Evolutionary conservation across 2,888 invertebrate genomes (phyloP), one percentile per base, ranked within the genome.

Genomic region (Sminthurinus aureus): DNA sequence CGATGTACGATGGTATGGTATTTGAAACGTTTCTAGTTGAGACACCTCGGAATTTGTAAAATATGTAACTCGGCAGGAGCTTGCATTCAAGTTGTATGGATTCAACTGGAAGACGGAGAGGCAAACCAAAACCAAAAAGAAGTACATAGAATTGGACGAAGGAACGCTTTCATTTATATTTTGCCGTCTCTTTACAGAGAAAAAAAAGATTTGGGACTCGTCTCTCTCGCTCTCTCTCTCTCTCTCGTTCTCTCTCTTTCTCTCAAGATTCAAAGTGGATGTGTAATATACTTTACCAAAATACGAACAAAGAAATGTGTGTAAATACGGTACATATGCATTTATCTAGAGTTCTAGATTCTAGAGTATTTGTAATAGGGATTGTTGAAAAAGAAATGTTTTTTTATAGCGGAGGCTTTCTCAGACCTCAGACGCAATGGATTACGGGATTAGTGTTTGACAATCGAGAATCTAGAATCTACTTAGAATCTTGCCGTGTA

Each of bases 131-230:
- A 38, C 1, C 38, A 38, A 4, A 38, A 4, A 38, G 38, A 1
- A 38, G 38, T 38, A 38, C 38, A 38, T 38, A 38, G 38, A 38
- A 38, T 1, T 38, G 38, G 38, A 38, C 1, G 38, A 38, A 38
- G 38, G 38, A 67, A 79, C 79, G 69, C 69, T 79, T 79, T 79
- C 71, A 78, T 78, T 78, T 78, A 78, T 78, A 78, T 78, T 78
- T 78, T 78, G 78, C 78, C 78, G 78, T 78, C 66, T 26, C 71
- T 22, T 20, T 22, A 67, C 66, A 79, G 26, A 26, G 38, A 64
- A 79, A 12, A 67, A 71, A 26, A 71, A 71, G 24, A 38, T 24
- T 64, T 78, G 22, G 13, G 58, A 81, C 73, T 18, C 52, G 73
- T 64, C 73, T 52, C 26, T 71, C 71, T 22, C 24, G 4, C 18